A percentile compares a stretch with the other conserved stretches of the same genome.
Conservation (phyloP, 1,140 invertebrate species). For the Bilobella aurantiaca region DNA sequence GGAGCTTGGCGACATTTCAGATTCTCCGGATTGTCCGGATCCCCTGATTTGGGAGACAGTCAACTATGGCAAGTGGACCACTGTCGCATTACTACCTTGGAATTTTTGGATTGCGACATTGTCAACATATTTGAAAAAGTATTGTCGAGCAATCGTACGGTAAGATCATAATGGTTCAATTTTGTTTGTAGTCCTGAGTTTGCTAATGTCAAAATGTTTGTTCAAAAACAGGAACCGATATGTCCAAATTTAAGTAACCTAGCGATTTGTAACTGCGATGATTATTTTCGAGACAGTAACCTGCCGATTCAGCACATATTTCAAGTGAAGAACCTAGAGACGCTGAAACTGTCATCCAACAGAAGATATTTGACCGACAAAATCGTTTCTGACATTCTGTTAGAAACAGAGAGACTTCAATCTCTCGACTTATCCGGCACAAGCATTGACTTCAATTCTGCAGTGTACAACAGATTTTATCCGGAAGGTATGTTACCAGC, state of each 20-base stretch:
- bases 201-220: neutral
- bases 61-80: neutral
- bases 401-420: neutral
- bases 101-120: neutral
- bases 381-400: neutral
- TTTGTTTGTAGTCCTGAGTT: neutral
- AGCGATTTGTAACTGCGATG: neutral
- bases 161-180: no score
- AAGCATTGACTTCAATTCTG: neutral
- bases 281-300: neutral
- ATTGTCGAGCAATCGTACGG: neutral
- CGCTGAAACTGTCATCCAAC: neutral
- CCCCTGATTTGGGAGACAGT: neutral
- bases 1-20: neutral
- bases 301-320: neutral
- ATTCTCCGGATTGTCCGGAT: neutral
- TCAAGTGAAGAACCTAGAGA: neutral
- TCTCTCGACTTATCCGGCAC: neutral
- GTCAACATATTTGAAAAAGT: neutral
- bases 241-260: neutral
- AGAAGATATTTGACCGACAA: neutral
- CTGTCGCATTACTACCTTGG: neutral
- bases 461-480: neutral
- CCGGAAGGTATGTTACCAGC: neutral
- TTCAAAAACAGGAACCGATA: neutral